These are phyloP conservation scores for Orthonevra nobilis DNA, from an alignment of 2,888 invertebrate species.

Conservation along the genomic window DNA sequence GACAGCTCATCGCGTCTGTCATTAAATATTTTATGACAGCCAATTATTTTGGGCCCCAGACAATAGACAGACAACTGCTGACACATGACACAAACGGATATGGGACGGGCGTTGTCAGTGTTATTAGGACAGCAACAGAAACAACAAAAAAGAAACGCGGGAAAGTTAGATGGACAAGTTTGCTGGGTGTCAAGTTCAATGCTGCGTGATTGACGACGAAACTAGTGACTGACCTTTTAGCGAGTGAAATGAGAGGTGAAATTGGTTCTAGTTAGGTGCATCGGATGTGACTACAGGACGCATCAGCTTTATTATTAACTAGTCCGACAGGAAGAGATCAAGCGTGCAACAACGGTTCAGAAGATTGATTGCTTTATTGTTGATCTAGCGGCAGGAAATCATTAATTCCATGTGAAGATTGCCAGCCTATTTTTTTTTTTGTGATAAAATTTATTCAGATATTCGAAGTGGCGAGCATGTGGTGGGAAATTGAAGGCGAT, in stretches of 20 bases:
- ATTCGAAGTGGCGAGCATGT: no score
- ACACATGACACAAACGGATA: conserved; percentile 10
- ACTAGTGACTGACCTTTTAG: conserved; percentile 32
- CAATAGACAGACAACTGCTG: conserved; percentile 14
- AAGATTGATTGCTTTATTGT: conserved; percentile 19
- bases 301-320: not conserved
- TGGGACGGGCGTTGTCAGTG: not conserved
- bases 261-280: conserved; percentile 2
- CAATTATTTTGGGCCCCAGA: conserved; percentile 25
- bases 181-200: conserved; percentile 33
- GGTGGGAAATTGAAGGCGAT: no score
- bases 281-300: not conserved
- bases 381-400: conserved; percentile 31
- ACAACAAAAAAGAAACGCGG: no score
- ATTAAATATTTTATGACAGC: conserved; percentile 14
- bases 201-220: conserved; percentile 19
- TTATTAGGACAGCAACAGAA: no score
- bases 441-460: conserved; percentile 9
- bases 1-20: conserved; percentile 7
- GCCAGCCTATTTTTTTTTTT: conserved; percentile 12
- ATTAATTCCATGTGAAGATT: conserved; percentile 27
- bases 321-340: not conserved
- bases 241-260: conserved; percentile 25
- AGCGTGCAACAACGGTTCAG: conserved; percentile 14
- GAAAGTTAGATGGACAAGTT: no score